phyloP scores from a whole-genome alignment of 1,140 invertebrate genomes.

The Penaeus chinensis region DNA sequence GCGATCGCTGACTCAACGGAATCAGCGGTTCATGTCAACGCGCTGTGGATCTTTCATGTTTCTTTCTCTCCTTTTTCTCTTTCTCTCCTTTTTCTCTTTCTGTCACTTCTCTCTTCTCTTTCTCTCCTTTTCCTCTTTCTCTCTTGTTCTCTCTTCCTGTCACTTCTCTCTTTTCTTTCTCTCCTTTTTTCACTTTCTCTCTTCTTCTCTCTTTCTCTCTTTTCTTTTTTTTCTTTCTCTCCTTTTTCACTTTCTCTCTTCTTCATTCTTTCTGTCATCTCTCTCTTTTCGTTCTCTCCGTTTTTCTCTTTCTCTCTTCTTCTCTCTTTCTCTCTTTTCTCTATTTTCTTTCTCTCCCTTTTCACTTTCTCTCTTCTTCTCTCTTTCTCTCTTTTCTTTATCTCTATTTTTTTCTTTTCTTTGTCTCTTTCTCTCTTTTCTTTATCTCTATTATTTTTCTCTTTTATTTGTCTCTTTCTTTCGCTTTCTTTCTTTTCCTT shows the following conservation, averaged over 20 bases:
- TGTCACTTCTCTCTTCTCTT: no score
- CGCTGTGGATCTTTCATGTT: no score
- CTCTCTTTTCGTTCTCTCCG: background rate
- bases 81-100: no score
- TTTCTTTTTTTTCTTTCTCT: background rate
- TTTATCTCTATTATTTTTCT: background rate
- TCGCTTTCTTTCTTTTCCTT: background rate
- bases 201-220: no score
- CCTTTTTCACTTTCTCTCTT: background rate
- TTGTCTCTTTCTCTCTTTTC: background rate
- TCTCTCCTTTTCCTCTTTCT: no score
- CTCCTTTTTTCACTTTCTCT: no score
- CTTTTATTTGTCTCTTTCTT: background rate
- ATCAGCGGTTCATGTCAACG: no score
- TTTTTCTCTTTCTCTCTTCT: background rate
- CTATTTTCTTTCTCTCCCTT: constrained; percentile 4
- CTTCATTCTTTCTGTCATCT: background rate
- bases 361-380: background rate
- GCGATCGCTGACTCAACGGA: no score
- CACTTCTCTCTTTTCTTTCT: no score
- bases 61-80: no score
- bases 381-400: background rate
- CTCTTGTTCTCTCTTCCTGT: no score
- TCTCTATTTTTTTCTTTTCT: background rate
- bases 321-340: background rate